A percentile compares a stretch with the other conserved stretches of the same genome.
These are phyloP conservation scores for Drosophila crucigera DNA, from an alignment of 2,888 invertebrate species.

Conservation along the genomic window DNA sequence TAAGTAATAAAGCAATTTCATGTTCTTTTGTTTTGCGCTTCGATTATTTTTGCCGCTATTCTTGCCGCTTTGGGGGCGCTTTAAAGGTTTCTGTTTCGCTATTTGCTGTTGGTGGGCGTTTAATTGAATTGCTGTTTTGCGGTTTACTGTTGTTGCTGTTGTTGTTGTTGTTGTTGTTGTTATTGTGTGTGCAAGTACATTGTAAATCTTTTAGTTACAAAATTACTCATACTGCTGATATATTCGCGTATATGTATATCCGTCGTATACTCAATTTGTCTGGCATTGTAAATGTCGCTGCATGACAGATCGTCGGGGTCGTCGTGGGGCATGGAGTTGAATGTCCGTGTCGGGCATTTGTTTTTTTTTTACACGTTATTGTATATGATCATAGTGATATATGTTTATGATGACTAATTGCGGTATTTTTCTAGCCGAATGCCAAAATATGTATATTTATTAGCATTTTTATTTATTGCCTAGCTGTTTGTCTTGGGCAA, in stretches of 20 bases:
- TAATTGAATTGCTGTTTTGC: conserved; percentile 75
- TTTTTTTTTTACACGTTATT: conserved; percentile 3
- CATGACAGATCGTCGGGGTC: conserved; percentile 76
- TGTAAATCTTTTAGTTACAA: conserved; percentile 60
- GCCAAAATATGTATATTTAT: conserved; percentile 72
- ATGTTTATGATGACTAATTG: conserved; percentile 73
- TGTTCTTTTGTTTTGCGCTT: conserved; percentile 76
- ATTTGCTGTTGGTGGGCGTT: conserved; percentile 67
- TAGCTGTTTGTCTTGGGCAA: conserved; percentile 56
- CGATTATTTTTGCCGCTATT: conserved; percentile 65
- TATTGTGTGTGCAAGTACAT: conserved; percentile 66
- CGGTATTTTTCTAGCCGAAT: conserved; percentile 69
- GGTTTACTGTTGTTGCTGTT: conserved; percentile 1
- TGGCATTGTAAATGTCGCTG: conserved; percentile 72
- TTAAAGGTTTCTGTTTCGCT: conserved; percentile 59
- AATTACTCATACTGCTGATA: conserved; percentile 55
- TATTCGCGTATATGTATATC: conserved; percentile 48
- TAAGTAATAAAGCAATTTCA: conserved; percentile 82
- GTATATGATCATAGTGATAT: conserved; percentile 12
- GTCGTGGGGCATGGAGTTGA: conserved; percentile 65
- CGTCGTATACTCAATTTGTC: conserved; percentile 67
- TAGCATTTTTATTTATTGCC: conserved; percentile 54
- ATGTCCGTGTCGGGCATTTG: conserved; percentile 56
- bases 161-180: conserved; percentile 24
- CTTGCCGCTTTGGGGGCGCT: conserved; percentile 49